Base-by-base conservation (phyloP, 1,140 invertebrate genomes). In the Nasonia giraulti region DNA sequence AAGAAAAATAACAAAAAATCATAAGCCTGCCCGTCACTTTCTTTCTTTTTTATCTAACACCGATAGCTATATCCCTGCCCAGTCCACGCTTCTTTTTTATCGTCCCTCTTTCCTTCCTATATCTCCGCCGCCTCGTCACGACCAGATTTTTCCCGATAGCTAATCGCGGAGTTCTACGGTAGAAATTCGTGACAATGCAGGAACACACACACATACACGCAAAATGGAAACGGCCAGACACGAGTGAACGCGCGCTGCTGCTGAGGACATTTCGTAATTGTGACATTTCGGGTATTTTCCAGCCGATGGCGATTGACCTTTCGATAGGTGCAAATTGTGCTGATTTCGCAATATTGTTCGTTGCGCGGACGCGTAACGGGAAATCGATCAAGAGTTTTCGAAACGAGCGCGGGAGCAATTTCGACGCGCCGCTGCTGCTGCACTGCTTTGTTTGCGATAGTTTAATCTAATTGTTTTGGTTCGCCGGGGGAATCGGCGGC, bases 81-180 rank as follows among this genome's bases (percentile, higher is more conserved):
- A 44, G 40, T 44, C 40, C 10, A 10, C 40, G 40, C 40, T 44
- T 44, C 40, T 44, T 44, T 44, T 44, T 44, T 44, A 44, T 44
- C 40, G 10, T 8, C 76, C 69, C 50, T 44, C 55, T 62, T 80
- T 62, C 31, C 47, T 79, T 47, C 50, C 77, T 79, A 11, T 79
- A 11, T 79, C 47, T 79, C 47, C 23, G 6, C 69, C 23, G 20
- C 31, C 69, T 71, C 69, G 73, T 75, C 37, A 44, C 37, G 73
- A n/a, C 31, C 12, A 75, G 73, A 75, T 40, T 27, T 31, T 5
- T 17, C n/a, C 62, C 73, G 73, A 75, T 40, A 40, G 73, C 73
- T 44, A 75, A 75, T 75, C 73, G 73, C 73, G 37, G 14, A 33
- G 37, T n/a, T 44, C 7, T 27, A 71, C 69, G 69, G 6, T 44